Conservation (phyloP, 2,888 invertebrate species). For the Hybos culiciformis region DNA sequence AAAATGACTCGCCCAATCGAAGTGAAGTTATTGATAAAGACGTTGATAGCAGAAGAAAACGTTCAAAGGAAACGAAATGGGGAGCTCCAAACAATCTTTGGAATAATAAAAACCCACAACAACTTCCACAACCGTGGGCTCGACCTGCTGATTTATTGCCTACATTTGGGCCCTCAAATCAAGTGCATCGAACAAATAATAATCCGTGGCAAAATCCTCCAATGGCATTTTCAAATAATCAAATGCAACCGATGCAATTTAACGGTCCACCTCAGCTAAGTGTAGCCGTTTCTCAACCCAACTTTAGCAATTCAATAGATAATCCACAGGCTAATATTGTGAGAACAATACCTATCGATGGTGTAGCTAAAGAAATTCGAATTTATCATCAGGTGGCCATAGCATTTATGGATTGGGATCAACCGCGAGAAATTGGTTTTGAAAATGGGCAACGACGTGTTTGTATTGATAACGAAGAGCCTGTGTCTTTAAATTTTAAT, state of each 20-base stretch:
- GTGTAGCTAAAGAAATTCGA: constrained; percentile 58
- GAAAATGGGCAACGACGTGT: constrained; percentile 64
- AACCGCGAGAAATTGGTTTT: constrained; percentile 74
- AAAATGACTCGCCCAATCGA: background rate
- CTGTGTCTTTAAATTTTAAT: constrained; percentile 48
- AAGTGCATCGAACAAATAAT: too few species aligned
- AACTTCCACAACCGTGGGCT: constrained; percentile 15
- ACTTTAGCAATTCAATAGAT: constrained; percentile 36
- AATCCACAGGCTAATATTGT: constrained; percentile 53
- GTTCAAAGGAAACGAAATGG: constrained; percentile 17
- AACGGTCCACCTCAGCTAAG: background rate
- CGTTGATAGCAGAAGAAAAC: constrained; percentile 20
- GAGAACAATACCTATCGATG: constrained; percentile 70
- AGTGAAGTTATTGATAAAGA: too few species aligned
- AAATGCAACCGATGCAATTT: background rate
- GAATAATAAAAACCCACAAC: background rate
- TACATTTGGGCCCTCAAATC: constrained; percentile 19
- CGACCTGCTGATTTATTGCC: constrained; percentile 10
- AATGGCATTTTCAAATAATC: constrained; percentile 6
- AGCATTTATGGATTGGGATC: constrained; percentile 72
- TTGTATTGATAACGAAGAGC: constrained; percentile 62
- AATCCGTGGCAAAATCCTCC: constrained; percentile 10
- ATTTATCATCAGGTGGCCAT: constrained; percentile 77
- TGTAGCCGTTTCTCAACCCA: constrained; percentile 16
- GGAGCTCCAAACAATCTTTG: background rate